Conservation (phyloP, 92 coral and sea anemone genomes). For the Metridium senile region DNA sequence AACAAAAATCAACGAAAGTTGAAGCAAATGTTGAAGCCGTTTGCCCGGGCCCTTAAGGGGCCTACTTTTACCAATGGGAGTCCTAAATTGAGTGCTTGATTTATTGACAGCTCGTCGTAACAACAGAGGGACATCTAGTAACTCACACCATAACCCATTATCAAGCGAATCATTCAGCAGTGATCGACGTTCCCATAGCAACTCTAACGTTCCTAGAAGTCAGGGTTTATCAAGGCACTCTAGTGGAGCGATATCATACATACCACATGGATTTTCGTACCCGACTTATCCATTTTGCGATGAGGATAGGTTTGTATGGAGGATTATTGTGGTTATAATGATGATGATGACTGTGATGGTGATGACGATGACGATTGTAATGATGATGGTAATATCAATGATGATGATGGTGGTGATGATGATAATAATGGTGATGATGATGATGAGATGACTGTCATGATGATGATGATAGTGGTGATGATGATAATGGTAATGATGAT, state of each 20-base stretch:
- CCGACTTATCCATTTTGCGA: conserved; percentile 31
- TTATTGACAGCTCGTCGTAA: conserved; percentile 18
- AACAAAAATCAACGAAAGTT: no score
- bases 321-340: neutral
- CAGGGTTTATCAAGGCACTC: conserved; percentile 47
- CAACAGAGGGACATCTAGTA: conserved; percentile 67
- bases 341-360: neutral
- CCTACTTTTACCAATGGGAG: no score
- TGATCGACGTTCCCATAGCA: conserved; percentile 34
- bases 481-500: neutral
- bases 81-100: neutral
- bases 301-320: conserved; percentile 11
- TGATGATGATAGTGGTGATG: neutral
- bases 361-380: neutral
- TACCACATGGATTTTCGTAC: conserved; percentile 51
- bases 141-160: conserved; percentile 57
- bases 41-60: no score
- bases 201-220: conserved; percentile 32
- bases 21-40: no score
- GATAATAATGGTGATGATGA: conserved; percentile 3
- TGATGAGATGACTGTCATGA: neutral
- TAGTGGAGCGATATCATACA: conserved; percentile 49
- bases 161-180: conserved; percentile 57
- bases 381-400: neutral
- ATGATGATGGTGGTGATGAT: conserved; percentile 3